phyloP scores from a whole-genome alignment of 2,797 vertebrate genomes.

The Rhinophrynus dorsalis region DNA sequence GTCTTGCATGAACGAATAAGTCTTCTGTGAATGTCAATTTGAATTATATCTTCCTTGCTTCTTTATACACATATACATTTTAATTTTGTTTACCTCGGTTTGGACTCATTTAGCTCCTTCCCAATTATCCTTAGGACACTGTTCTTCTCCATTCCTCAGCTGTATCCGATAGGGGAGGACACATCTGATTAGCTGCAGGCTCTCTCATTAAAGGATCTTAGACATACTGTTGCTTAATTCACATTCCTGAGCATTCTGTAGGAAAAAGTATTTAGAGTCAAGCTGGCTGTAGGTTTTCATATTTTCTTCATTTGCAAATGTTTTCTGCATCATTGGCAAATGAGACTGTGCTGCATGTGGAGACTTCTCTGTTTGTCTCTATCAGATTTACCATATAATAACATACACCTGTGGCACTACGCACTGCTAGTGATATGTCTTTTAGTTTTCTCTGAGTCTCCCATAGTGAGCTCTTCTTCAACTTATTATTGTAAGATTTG shows the following conservation, averaged over 20 bases:
- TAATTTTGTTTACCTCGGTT: constrained; percentile 42
- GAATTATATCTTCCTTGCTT: not conserved
- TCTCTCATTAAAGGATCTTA: constrained; percentile 42
- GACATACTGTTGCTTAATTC: constrained; percentile 34
- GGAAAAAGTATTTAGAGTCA: constrained; percentile 17
- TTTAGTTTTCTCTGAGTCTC: not conserved
- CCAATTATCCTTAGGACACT: constrained; percentile 56
- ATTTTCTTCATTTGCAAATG: constrained; percentile 27
- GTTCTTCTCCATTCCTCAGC: constrained; percentile 52
- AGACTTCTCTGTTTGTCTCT: not conserved
- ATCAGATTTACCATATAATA: not conserved
- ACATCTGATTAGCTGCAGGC: constrained; percentile 55
- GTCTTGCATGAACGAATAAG: too few relatives aligned
- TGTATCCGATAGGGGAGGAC: constrained; percentile 43
- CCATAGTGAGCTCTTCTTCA: not conserved
- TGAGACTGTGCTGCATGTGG: not conserved
- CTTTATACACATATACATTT: not conserved
- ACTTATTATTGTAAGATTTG: constrained; percentile 13
- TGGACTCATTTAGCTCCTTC: constrained; percentile 51
- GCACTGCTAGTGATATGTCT: not conserved
- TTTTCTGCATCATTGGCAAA: constrained; percentile 3
- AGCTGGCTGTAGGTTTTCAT: constrained; percentile 7
- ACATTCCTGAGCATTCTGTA: not conserved
- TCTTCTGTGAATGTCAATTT: constrained; percentile 3
- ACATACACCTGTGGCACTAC: constrained; percentile 6